phyloP scores from a whole-genome alignment of 2,113 vertebrate genomes.

The Syngnathus typhle region DNA sequence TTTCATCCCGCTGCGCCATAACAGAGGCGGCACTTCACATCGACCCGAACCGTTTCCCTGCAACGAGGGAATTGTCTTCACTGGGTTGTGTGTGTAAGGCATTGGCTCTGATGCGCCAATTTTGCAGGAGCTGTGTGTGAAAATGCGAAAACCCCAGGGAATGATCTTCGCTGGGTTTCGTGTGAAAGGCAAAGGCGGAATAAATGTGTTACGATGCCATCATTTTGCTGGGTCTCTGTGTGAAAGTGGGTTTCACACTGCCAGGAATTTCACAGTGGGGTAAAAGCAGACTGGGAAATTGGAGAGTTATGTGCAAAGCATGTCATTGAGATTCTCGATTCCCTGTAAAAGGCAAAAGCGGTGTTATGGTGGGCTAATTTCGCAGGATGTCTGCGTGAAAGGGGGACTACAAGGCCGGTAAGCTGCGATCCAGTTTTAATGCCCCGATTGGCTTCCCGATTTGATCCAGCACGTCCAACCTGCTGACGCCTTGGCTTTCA shows the following conservation, averaged over 20 bases:
- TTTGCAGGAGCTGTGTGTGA: background rate
- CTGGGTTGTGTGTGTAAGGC: too few species aligned
- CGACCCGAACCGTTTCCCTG: too few species aligned
- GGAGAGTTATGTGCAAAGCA: background rate
- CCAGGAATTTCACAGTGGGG: background rate
- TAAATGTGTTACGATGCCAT: background rate
- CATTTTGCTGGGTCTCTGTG: background rate
- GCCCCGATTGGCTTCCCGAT: background rate
- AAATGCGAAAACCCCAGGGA: background rate
- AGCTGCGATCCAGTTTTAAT: background rate
- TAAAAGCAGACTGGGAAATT: background rate
- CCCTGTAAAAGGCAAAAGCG: background rate
- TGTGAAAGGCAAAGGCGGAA: background rate
- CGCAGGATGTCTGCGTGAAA: background rate
- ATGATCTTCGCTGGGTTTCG: background rate
- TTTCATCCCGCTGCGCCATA: too few species aligned
- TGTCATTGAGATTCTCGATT: background rate
- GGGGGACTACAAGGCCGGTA: background rate
- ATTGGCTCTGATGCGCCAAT: background rate
- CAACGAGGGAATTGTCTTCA: too few species aligned
- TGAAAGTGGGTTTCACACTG: background rate
- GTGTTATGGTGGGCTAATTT: background rate
- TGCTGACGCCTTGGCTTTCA: constrained; percentile 54
- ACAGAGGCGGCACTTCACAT: too few species aligned
- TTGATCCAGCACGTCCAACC: background rate